phyloP scores from a whole-genome alignment of 1,140 invertebrate genomes.

The Dicyema japonicum region DNA sequence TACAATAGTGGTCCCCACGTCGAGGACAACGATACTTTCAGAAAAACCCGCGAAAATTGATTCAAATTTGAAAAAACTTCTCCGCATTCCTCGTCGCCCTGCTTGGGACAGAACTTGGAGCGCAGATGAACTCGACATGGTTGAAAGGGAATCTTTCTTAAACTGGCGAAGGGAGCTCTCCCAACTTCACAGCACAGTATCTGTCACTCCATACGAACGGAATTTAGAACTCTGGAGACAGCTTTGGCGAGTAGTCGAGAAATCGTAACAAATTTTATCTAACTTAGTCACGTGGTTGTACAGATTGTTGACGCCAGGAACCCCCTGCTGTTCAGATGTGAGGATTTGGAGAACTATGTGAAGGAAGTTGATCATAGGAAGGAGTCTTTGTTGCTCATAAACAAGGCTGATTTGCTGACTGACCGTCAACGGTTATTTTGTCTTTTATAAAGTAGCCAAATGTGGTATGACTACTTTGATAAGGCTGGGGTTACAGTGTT shows the following conservation, averaged over 20 bases:
- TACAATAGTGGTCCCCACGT: background rate
- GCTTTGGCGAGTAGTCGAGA: conserved; percentile 79
- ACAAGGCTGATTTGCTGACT: conserved; percentile 77
- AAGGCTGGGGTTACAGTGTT: conserved; percentile 29
- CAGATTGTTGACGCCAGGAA: conserved; percentile 87
- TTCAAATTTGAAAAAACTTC: background rate
- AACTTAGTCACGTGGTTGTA: conserved; percentile 53
- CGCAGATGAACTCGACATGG: conserved; percentile 35
- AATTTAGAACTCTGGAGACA: conserved; percentile 95
- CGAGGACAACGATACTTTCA: background rate
- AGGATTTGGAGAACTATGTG: conserved; percentile 70
- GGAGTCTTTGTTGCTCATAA: conserved; percentile 48
- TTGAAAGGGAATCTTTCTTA: conserved; percentile 45
- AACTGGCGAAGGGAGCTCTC: conserved; percentile 51
- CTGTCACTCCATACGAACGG: conserved; percentile 77
- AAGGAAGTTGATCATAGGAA: conserved; percentile 43
- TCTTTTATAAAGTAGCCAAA: conserved; percentile 20
- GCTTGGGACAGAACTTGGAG: conserved; percentile 38
- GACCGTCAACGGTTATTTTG: conserved; percentile 31
- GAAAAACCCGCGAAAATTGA: background rate
- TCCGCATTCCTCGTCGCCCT: conserved; percentile 24
- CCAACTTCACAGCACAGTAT: conserved; percentile 19
- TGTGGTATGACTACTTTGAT: conserved; percentile 57
- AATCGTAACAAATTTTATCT: conserved; percentile 22
- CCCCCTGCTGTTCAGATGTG: conserved; percentile 60